Evolutionary conservation across 2,888 invertebrate species (phyloP).

Genomic region (Criorhina ranunculi): DNA sequence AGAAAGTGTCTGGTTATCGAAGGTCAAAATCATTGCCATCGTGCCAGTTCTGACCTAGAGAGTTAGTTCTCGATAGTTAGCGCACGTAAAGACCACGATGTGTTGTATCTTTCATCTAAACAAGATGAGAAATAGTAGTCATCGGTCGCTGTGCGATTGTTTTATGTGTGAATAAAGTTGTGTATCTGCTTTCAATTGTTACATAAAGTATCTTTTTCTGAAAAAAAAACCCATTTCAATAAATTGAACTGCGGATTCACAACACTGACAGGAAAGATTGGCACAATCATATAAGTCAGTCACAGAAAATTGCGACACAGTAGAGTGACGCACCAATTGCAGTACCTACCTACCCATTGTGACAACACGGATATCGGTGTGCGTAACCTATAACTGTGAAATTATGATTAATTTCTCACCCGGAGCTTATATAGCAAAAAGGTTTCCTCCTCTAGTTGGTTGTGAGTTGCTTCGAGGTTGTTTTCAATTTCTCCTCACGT

Average conservation of each 20-base stretch:
- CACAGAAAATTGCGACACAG: slow-evolving; percentile 57
- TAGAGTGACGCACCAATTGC: slow-evolving; percentile 50
- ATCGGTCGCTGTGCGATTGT: background rate
- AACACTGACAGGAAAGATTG: slow-evolving; percentile 37
- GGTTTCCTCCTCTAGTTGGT: background rate
- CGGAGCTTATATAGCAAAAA: slow-evolving; percentile 9
- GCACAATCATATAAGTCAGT: slow-evolving; percentile 26
- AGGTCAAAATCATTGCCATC: slow-evolving; percentile 50
- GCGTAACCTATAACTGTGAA: slow-evolving; percentile 40
- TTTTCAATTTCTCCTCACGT: slow-evolving; percentile 24
- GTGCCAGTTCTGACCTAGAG: slow-evolving; percentile 26
- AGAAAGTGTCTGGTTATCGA: slow-evolving; percentile 58
- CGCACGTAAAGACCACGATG: background rate
- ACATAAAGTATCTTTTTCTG: background rate
- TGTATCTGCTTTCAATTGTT: slow-evolving; percentile 1
- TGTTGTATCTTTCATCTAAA: background rate
- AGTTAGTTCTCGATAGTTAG: background rate
- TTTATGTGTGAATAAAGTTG: background rate
- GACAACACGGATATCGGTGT: slow-evolving; percentile 45
- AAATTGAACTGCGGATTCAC: background rate
- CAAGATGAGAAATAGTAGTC: too few species aligned
- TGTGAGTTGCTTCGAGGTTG: background rate
- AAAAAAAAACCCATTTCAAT: background rate
- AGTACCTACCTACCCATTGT: slow-evolving; percentile 3
- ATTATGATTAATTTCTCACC: slow-evolving; percentile 47